Conservation (phyloP, 2,113 vertebrate genomes). For the Fulmarus glacialis region DNA sequence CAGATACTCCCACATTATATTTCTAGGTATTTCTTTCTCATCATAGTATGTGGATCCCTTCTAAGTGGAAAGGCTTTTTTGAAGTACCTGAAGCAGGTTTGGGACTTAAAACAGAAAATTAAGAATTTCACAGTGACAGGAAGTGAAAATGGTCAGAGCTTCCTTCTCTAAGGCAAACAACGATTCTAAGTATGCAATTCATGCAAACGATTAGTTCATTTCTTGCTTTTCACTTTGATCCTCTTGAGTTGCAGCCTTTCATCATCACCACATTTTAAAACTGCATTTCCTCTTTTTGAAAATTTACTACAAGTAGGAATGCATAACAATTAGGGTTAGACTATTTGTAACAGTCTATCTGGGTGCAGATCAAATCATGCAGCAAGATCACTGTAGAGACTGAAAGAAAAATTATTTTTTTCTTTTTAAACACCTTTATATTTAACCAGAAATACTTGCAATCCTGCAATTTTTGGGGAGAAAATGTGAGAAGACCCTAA, state of each 20-base stretch:
- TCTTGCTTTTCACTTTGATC: not conserved
- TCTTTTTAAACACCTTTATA: not conserved
- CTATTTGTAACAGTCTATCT: not conserved
- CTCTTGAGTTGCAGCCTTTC: not conserved
- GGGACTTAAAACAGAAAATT: not conserved
- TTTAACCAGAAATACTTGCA: not conserved
- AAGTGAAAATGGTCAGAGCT: not conserved
- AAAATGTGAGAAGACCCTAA: not conserved
- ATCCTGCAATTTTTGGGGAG: not conserved
- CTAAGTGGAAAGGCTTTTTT: not conserved
- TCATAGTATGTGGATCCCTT: not conserved
- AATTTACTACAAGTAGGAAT: not conserved
- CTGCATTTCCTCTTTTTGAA: not conserved
- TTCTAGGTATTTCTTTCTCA: not conserved
- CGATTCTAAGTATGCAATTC: not conserved
- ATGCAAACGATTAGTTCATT: not conserved
- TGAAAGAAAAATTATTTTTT: not conserved
- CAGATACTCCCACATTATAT: not conserved
- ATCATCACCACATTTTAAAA: not conserved
- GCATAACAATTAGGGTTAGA: not conserved
- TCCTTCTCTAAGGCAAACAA: not conserved
- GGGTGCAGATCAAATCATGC: not conserved
- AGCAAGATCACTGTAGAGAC: not conserved
- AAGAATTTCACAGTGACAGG: not conserved
- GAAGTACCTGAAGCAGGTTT: not conserved